These are phyloP conservation scores for Coptodon bakossiorum DNA, from an alignment of 2,113 vertebrate genomes.

Conservation along the genomic window DNA sequence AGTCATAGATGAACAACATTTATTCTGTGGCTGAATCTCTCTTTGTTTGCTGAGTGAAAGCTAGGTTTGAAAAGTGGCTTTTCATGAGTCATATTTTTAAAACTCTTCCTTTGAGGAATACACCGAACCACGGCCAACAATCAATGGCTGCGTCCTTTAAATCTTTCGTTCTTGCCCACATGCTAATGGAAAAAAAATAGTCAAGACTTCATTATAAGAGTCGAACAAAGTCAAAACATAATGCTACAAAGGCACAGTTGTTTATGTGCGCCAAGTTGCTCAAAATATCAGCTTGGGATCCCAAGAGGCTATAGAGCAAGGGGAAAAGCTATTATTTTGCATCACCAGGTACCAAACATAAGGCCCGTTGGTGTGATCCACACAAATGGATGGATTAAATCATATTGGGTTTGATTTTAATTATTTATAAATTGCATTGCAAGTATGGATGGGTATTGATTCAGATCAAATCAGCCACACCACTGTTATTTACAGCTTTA, in stretches of 20 bases:
- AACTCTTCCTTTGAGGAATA: neutral
- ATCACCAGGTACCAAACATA: neutral
- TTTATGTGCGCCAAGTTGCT: neutral
- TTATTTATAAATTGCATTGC: neutral
- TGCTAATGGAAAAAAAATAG: neutral
- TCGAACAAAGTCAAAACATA: neutral
- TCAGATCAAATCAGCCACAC: neutral
- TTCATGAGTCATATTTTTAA: slow-evolving; percentile 1
- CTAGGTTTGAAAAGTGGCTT: neutral
- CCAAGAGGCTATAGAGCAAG: neutral
- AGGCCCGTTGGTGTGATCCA: neutral
- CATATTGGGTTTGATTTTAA: neutral
- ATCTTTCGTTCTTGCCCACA: neutral
- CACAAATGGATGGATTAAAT: neutral
- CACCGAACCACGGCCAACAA: neutral
- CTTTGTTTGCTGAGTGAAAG: slow-evolving; percentile 12
- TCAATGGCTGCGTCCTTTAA: neutral
- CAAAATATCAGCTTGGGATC: neutral
- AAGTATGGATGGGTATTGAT: neutral
- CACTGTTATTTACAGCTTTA: neutral
- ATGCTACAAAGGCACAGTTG: neutral
- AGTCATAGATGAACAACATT: neutral
- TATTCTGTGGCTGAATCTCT: neutral
- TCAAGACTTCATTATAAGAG: neutral
- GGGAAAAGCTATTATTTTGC: neutral